Evolutionary conservation across 1,140 invertebrate species (phyloP).

Genomic region (Penaeus indicus): DNA sequence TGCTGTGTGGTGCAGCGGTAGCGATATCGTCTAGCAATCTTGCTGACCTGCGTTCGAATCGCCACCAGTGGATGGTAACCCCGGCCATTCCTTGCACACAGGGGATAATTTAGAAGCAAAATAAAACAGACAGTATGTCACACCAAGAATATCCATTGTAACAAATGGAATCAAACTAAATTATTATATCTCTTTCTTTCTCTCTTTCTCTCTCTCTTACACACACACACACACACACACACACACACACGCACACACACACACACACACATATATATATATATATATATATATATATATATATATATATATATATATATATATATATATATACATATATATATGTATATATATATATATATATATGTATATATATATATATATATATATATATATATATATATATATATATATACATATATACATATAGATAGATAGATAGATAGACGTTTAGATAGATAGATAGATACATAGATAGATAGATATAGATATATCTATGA

Average conservation of each 20-base stretch:
- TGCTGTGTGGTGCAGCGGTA: no score
- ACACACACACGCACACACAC: background rate
- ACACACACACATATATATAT: background rate
- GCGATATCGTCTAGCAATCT: no score
- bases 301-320: slow-evolving; percentile 30
- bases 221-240: background rate
- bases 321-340: slow-evolving; percentile 24
- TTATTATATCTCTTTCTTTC: background rate
- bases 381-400: slow-evolving; percentile 30
- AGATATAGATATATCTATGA: background rate
- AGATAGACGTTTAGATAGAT: no score
- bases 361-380: slow-evolving; percentile 8
- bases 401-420: slow-evolving; percentile 13
- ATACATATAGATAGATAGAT: no score
- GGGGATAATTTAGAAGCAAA: no score
- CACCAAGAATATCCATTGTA: no score
- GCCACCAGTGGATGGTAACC: no score
- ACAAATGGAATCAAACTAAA: background rate
- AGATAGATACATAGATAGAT: slow-evolving; percentile 15
- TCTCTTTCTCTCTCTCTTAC: slow-evolving; percentile 15
- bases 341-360: background rate
- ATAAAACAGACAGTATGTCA: no score
- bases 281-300: background rate
- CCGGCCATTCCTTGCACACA: no score
- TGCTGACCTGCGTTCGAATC: no score